Evolutionary conservation across 2,113 vertebrate genomes (phyloP).

Genomic region (Setophaga petechia): DNA sequence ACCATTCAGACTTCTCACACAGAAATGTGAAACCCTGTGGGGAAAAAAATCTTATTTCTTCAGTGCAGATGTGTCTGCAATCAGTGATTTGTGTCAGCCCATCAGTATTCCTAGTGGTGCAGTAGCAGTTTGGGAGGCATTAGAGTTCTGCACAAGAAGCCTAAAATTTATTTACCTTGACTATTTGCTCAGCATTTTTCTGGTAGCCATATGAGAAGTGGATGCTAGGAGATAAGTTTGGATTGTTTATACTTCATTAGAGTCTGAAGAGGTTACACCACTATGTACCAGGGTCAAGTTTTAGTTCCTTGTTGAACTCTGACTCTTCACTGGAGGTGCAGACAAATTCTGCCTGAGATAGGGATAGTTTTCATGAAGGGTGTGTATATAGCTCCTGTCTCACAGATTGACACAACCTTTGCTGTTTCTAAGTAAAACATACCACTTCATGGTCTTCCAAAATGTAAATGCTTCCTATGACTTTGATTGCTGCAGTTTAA

Average conservation of each 20-base stretch:
- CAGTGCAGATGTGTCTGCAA: neutral
- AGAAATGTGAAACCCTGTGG: neutral
- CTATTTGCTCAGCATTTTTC: neutral
- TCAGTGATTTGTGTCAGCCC: neutral
- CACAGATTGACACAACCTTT: neutral
- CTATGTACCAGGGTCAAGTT: neutral
- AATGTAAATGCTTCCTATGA: constrained; percentile 39
- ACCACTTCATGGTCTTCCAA: constrained; percentile 1
- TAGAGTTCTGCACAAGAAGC: neutral
- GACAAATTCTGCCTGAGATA: neutral
- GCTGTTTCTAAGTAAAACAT: constrained; percentile 19
- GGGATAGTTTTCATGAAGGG: neutral
- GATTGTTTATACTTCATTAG: neutral
- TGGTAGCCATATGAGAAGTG: neutral
- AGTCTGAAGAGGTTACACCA: neutral
- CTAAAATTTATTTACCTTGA: neutral
- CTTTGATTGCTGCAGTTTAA: constrained; percentile 59
- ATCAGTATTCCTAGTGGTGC: neutral
- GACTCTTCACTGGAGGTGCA: neutral
- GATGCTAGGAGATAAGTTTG: neutral
- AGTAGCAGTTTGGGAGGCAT: neutral
- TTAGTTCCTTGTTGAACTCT: neutral
- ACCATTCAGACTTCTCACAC: neutral
- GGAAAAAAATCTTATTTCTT: neutral
- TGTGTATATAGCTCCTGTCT: neutral